Evolutionary conservation across 2,888 invertebrate genomes (phyloP).

Genomic region (Unio pictorum): DNA sequence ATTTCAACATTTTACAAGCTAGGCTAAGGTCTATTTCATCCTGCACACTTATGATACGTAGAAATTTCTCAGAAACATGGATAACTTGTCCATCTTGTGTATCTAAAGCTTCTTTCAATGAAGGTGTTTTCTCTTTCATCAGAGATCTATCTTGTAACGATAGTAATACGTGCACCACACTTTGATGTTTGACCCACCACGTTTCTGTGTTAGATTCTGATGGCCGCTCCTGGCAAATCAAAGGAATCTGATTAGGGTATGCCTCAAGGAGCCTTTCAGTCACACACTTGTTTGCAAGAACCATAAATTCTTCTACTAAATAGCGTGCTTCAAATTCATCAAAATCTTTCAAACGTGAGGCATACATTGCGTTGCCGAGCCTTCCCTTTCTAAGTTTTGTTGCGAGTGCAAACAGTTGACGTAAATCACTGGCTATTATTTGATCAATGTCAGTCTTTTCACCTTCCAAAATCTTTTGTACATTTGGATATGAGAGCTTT

Average conservation of each 20-base stretch:
- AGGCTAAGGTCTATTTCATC: neutral
- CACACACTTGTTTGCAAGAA: constrained; percentile 29
- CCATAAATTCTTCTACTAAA: constrained; percentile 41
- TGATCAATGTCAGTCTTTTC: neutral
- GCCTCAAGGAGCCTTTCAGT: constrained; percentile 13
- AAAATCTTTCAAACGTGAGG: constrained; percentile 12
- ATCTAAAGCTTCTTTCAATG: no score
- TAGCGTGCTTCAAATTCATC: constrained; percentile 20
- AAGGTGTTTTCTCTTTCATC: no score
- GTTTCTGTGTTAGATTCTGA: constrained; percentile 9
- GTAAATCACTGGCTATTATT: constrained; percentile 9
- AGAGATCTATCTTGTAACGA: constrained; percentile 18
- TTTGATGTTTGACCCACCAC: constrained; percentile 23
- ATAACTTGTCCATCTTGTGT: no score
- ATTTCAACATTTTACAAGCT: neutral
- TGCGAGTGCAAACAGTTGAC: constrained; percentile 20
- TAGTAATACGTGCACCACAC: constrained; percentile 16
- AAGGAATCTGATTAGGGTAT: constrained; percentile 15
- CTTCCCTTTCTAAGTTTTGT: constrained; percentile 17
- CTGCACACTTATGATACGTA: neutral
- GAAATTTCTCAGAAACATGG: no score
- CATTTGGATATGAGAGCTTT: constrained; percentile 16
- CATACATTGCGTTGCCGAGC: constrained; percentile 17
- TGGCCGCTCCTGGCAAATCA: constrained; percentile 31
- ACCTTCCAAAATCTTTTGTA: constrained; percentile 9